Base-by-base conservation (phyloP, 2,113 vertebrate species). In the Neoarius graeffei region DNA sequence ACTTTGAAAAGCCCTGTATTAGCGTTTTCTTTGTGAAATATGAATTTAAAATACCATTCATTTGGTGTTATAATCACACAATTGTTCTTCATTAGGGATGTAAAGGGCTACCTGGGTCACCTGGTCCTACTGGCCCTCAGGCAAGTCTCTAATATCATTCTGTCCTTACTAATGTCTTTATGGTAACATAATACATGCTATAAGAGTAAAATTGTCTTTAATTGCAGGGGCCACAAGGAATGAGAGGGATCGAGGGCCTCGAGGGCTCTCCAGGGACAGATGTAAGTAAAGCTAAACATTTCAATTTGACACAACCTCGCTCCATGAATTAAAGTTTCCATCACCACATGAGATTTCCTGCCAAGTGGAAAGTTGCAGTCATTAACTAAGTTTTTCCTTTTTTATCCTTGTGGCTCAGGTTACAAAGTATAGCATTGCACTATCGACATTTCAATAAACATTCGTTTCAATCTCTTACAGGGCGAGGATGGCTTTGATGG, bases 401-500 rank as follows among this genome's bases (percentile, higher is more conserved):
- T 42, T 60, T 11, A 60, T 79, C 25, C n/a, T 27, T 3, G 52
- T 56, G 52, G 52, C 6, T 80, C 23, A 0, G 5, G 56, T 56
- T 79, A 56, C 52, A 79, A 52, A 56, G 50, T 27, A 56, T 52
- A 80, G 25, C 76, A n/a, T 54, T 9, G 7, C 11, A 7, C 11
- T 77, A 25, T 54, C 23, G 14, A 52, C 11, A 62, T 83, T 48
- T 64, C 0, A 8, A 20, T 62, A 15, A 42, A 54, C 11, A 56
- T 54, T 59, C 0, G 7, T 11, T 73, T 9, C 9, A 3, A 10
- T 66, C 25, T 62, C n/a, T 27, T 91, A 14, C 90, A 97, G 97
- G 97, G 97, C 42, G 96, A 97, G 77, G 91, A 74, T 25, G 97
- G 97, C 42, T 90, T 93, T 6, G 92, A 91, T 19, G 97, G 97